Evolutionary conservation across 2,113 vertebrate genomes (phyloP).

Genomic region (Microcebus tavaratra): DNA sequence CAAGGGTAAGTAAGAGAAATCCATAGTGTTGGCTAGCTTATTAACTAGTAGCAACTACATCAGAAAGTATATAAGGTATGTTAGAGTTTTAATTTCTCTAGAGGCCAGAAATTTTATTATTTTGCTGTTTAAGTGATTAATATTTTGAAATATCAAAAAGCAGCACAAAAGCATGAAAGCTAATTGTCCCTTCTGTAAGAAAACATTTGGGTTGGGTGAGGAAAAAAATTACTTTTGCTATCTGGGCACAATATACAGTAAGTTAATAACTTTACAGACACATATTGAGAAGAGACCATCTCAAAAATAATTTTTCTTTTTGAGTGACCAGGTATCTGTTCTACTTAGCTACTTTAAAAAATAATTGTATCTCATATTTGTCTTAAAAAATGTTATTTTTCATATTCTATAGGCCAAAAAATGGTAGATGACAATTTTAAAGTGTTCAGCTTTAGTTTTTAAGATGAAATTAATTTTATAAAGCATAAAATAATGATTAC

Average conservation of each 20-base stretch:
- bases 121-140: not conserved
- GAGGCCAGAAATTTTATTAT: not conserved
- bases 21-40: not conserved
- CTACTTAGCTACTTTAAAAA: constrained; percentile 32
- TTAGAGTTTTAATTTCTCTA: constrained; percentile 35
- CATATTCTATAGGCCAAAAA: not conserved
- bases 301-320: constrained; percentile 16
- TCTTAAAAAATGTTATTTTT: not conserved
- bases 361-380: not conserved
- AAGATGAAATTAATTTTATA: constrained; percentile 20
- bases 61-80: constrained; percentile 8
- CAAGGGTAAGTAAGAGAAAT: not conserved
- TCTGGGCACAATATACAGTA: not conserved
- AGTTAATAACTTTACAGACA: constrained; percentile 8
- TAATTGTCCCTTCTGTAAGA: constrained; percentile 43
- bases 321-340: constrained; percentile 31
- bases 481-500: not conserved
- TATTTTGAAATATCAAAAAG: constrained; percentile 10
- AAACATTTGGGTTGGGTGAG: not conserved
- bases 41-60: not conserved
- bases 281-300: not conserved
- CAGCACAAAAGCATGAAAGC: not conserved
- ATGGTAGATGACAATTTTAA: not conserved
- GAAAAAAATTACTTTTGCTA: not conserved
- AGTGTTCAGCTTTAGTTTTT: not conserved